Base-by-base conservation (phyloP, 2,113 vertebrate genomes). In the Pardalotus punctatus region DNA sequence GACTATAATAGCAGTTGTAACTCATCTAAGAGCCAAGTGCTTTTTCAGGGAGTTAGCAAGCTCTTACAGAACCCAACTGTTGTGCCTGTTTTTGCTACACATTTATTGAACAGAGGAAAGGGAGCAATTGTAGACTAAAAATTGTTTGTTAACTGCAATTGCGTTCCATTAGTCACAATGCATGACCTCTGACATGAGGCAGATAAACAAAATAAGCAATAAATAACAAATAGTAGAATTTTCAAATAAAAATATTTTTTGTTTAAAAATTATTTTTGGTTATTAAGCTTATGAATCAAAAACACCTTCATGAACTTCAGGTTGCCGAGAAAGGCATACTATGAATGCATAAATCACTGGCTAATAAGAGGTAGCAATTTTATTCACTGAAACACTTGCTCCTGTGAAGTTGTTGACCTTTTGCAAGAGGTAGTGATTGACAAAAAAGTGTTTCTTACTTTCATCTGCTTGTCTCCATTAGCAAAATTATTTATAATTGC, bases 401-500 rank as follows among this genome's bases (percentile, higher is more conserved):
- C 67, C 54, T 48, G 42, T 86, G 53, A 91, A 91, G 81, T 6
- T 27, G 43, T 3, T 93, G 95, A 95, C 91, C 86, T 95, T 97
- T 92, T 51, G 20, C 48, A 77, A 92, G 91, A 81, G 16, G 51
- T 31, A 86, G 14, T 22, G 28, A 88, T 9, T 23, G 65, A 88
- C 35, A 96, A 61, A 93, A 96, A 80, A 15, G n/a, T 5, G 28
- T 66, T 92, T 90, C 98, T 98, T 98, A 99, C 99, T 98, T 99
- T 99, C 95, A 99, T 99, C 54, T 99, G 99, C 48, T 98, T 98
- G 96, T 99, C 99, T 97, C 99, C 99, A 71, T 99, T 99, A 92
- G 99, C 99, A 96, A 99, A 99, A 95, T 99, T 99, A 94, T 99
- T 99, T 91, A 99, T 99, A 96, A 99, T 99, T 82, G 99, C 99